Base-by-base conservation (phyloP, 30 jellyfish, hydroid and myxozoan species). In the Aurelia sp. region DNA sequence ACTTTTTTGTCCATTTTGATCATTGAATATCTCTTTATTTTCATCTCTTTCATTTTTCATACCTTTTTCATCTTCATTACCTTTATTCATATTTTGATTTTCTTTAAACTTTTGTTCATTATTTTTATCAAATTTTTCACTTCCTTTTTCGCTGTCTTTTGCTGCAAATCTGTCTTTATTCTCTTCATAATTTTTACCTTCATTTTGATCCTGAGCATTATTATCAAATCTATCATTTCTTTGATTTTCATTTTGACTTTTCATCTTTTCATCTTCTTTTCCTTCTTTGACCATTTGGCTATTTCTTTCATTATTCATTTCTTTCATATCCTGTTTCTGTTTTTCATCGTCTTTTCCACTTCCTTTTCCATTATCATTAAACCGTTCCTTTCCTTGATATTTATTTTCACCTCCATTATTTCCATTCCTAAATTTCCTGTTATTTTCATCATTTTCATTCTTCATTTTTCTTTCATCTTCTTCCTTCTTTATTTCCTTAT, bases 71-170 rank as follows among this genome's bases (percentile, higher is more conserved):
- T 38, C 63, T n/a, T 53, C 72, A 53, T 68, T 48, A 5, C 47
- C 40, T 67, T 79, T 72, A 13, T 53, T 59, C 18, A 59, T 35
- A 10, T 76, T 67, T 16, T 63, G 90, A 8, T 51, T 33, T 27
- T 78, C 53, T 22, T 63, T 71, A 61, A 58, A 53, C 15, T 73
- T 85, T n/a, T 20, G 20, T 15, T 30, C 27, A n/a, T 82, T 63
- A 13, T 27, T 44, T 30, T 21, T 71, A 24, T 76, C 88, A 9
- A 16, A 80, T 78, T 76, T 48, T 5, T 87, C 63, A 58, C 48
- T 58, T 30, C 57, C 70, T 22, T 71, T 75, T n/a, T 67, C 81
- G 7, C 38, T 64, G 9, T 72, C 83, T n/a, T 76, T 82, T 12
- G 55, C 35, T 13, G 67, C 22, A 15, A 57, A 55, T 31, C 24